These are phyloP conservation scores for Neoseiulus cucumeris DNA, from an alignment of 1,140 invertebrate genomes.

Conservation along the genomic window DNA sequence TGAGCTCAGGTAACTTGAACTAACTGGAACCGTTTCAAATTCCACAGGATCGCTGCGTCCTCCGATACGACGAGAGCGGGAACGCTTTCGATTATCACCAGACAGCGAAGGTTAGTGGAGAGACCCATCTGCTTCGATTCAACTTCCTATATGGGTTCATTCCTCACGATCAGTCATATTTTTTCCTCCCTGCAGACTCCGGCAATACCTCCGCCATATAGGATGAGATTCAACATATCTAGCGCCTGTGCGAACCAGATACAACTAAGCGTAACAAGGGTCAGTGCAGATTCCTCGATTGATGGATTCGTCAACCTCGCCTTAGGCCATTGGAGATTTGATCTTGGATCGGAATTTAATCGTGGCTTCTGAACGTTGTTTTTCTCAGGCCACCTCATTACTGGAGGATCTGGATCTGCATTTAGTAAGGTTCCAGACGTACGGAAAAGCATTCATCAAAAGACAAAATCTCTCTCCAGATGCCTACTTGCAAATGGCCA, in stretches of 20 bases:
- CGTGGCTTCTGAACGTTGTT: too few species aligned
- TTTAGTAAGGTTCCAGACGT: slow-evolving; percentile 56
- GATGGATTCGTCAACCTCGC: too few species aligned
- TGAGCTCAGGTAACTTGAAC: neutral
- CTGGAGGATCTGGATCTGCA: slow-evolving; percentile 64
- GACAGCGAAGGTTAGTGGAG: neutral
- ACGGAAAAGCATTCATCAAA: slow-evolving; percentile 94
- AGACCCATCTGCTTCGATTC: too few species aligned
- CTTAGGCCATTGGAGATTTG: too few species aligned
- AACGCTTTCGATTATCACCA: neutral
- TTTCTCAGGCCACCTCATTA: slow-evolving; percentile 29
- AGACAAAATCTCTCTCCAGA: slow-evolving; percentile 70
- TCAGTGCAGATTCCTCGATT: too few species aligned
- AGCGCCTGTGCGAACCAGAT: neutral
- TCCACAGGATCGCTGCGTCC: neutral
- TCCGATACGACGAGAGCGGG: neutral
- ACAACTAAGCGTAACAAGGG: slow-evolving; percentile 4
- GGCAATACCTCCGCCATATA: neutral
- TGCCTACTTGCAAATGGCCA: slow-evolving; percentile 84
- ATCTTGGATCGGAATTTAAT: neutral
- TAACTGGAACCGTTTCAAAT: neutral
- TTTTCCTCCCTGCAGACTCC: neutral
- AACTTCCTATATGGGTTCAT: too few species aligned
- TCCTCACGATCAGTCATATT: too few species aligned
- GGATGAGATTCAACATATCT: neutral